Evolutionary conservation across 2,888 invertebrate genomes (phyloP), one percentile per base, ranked within the genome.

Genomic region (Prosopocoilus inquinatus): DNA sequence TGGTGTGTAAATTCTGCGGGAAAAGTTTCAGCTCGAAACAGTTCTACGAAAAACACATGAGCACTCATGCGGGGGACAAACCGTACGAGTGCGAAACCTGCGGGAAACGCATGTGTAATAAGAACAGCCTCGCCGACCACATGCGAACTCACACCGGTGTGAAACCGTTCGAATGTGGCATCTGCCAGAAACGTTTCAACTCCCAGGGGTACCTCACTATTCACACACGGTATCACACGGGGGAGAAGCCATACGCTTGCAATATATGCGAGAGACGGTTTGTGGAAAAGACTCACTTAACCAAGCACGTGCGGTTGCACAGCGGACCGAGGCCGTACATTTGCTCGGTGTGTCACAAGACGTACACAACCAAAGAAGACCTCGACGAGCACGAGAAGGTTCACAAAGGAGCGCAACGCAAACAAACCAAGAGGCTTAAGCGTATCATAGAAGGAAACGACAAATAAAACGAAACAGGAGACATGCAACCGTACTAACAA

Each of bases 101-200:
- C 57, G 66, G 65, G 51, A 75, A 75, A 62, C 58, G 73, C 8
- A 75, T 75, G 57, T 74, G 74, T 1, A 74, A 73, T 11, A 74
- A 68, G 55, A 73, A 72, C 15, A 73, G 73, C 58, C 62, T 75
- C 1, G 75, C 71, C 2, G 72, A 74, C 62, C 85, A 84, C 71
- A 76, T 76, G 67, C 81, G 78, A 60, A 79, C 81, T 28, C 84
- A 84, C 72, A 77, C 75, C 68, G 78, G 80, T 53, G 69, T 70
- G 64, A 83, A 82, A 70, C 82, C 80, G 1, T 78, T 81, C 71
- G 74, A 77, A 4, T 84, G 84, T 70, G 66, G 60, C 35, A 78
- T 79, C 65, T 85, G 85, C 68, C 80, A 81, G 51, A 79, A 79
- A 58, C 74, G 80, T 75, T 84, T 82, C 60, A 79, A 83, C 60